Percentiles rank a stretch among this genome's conserved stretches.
phyloP scores from a whole-genome alignment of 2,113 vertebrate species.

The Ictalurus punctatus region DNA sequence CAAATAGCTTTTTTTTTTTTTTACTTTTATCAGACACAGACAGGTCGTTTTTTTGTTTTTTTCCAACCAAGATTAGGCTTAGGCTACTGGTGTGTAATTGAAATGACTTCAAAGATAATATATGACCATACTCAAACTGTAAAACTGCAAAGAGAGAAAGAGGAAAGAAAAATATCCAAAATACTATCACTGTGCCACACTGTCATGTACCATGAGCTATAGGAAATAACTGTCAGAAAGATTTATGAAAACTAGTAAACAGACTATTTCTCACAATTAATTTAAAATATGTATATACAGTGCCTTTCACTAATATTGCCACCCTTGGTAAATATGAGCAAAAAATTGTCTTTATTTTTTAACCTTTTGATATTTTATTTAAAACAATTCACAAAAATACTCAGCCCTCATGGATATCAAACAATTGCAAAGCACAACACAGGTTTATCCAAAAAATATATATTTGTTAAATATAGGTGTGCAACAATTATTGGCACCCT shows the following conservation, averaged over 20 bases:
- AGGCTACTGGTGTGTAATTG: neutral
- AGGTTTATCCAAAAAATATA: too few species aligned
- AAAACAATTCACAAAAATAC: too few species aligned
- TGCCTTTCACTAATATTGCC: too few species aligned
- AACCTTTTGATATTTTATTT: too few species aligned
- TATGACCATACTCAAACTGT: neutral
- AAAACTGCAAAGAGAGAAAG: slow-evolving; percentile 54
- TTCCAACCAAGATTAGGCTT: neutral
- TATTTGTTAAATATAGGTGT: too few species aligned
- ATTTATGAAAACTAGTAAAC: slow-evolving; percentile 33
- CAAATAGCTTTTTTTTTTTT: slow-evolving; percentile 24
- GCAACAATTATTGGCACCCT: too few species aligned
- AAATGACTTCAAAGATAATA: neutral
- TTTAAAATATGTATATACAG: neutral
- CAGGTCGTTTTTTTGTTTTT: slow-evolving; percentile 46
- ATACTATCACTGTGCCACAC: neutral
- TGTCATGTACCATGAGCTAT: neutral
- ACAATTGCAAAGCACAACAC: too few species aligned
- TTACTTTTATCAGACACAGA: slow-evolving; percentile 64
- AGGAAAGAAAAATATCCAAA: slow-evolving; percentile 15
- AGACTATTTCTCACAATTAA: neutral
- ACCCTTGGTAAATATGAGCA: too few species aligned
- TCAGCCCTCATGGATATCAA: too few species aligned
- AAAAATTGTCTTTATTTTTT: too few species aligned
- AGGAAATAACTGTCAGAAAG: neutral